phyloP scores from a whole-genome alignment of 2,113 vertebrate species.

The Hypomesus transpacificus region DNA sequence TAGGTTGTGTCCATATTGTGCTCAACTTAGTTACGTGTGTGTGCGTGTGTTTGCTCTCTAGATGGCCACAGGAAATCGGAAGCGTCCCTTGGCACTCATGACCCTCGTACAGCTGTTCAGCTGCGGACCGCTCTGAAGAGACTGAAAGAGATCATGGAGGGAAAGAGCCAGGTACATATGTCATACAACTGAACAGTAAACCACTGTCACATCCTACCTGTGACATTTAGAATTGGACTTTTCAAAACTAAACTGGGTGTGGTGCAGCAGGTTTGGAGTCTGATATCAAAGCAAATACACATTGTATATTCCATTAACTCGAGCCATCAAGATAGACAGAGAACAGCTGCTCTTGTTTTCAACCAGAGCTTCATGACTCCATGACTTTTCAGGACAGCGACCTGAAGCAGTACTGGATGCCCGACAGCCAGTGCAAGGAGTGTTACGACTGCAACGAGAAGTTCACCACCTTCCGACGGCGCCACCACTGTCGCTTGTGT shows the following conservation, averaged over 20 bases:
- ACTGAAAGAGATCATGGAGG: constrained; percentile 99
- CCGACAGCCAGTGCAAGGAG: constrained; percentile 97
- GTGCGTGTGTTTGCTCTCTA: constrained; percentile 44
- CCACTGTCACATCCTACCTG: too few relatives aligned
- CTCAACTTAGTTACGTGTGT: background rate
- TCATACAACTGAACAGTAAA: too few relatives aligned
- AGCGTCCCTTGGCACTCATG: constrained; percentile 82
- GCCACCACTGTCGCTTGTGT: constrained; percentile 94
- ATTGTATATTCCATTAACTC: too few relatives aligned
- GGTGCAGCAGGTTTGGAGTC: too few relatives aligned
- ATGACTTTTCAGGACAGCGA: constrained; percentile 83
- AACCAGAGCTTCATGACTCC: too few relatives aligned
- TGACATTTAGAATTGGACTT: too few relatives aligned
- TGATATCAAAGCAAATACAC: too few relatives aligned
- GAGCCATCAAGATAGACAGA: too few relatives aligned
- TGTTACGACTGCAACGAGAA: constrained; percentile 98
- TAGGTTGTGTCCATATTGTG: background rate
- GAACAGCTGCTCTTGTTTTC: too few relatives aligned
- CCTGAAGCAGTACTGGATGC: constrained; percentile 99
- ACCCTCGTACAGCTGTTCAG: constrained; percentile 96
- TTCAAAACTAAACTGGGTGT: too few relatives aligned
- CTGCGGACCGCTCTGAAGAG: constrained; percentile 93
- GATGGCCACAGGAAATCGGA: constrained; percentile 90
- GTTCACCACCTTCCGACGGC: constrained; percentile 94
- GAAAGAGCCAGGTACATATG: constrained; percentile 89